Evolutionary conservation across 2,113 vertebrate genomes (phyloP), one percentile per base, ranked within the genome.

Genomic region (Psettodes erumei): DNA sequence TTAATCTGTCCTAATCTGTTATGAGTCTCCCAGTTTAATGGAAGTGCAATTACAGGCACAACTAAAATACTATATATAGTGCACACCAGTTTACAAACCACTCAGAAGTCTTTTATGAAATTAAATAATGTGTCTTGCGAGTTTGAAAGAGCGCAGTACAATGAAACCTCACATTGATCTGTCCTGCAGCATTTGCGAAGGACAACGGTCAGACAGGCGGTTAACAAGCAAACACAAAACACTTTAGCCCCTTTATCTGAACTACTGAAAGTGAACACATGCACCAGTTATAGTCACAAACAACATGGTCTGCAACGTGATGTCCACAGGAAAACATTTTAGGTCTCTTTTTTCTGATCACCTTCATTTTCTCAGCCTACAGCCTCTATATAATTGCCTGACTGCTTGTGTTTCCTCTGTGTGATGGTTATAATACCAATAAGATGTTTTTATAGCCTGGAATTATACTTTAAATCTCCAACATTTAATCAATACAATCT

Each of bases 401-500:
- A 9, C 45, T 45, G 43, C 43, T 21, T 28, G 32, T 71, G 33
- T 21, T 40, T 50, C 6, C 15, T 13, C 13, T 30, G 16, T 30
- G 25, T 19, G 15, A 43, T 23, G 33, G 3, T 38, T 13, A 23
- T 23, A n/a, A 37, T 56, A 56, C 51, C 51, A 9, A 50, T 0
- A 27, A 30, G 12, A 21, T 35, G 54, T n/a, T 54, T 3, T 60
- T 65, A 61, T 28, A 50, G 71, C 4, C 15, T 23, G 4, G 2
- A 58, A 28, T 30, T 5, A 45, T 61, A 5, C 0, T 32, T 42
- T 23, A 53, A 38, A 47, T 47, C 19, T 9, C 0, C 8, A 2
- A 43, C 18, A 38, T 19, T 15, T n/a, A 62, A 33, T 68, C 0
- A 69, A 42, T 8, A n/a, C 47, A 13, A 11, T 47, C 68, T 85